Percentiles rank a stretch among this genome's conserved stretches.
phyloP scores from a whole-genome alignment of 2,888 invertebrate genomes.

The Eudasyphora cyanicolor region DNA sequence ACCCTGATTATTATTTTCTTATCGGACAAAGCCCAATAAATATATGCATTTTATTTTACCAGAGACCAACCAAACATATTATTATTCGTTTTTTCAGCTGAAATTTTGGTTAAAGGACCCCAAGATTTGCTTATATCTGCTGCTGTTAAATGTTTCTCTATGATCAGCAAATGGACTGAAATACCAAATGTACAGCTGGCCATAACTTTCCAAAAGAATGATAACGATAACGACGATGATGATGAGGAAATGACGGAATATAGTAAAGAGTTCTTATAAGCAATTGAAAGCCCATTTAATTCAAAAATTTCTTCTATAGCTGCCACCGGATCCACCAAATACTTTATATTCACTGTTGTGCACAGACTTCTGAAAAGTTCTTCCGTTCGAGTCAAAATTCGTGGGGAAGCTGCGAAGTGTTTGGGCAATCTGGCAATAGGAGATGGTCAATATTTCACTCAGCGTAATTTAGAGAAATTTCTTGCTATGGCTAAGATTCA shows the following conservation, averaged over 20 bases:
- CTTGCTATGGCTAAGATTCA: conserved; percentile 89
- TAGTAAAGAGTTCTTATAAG: conserved; percentile 68
- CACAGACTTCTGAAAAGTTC: conserved; percentile 87
- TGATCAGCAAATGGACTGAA: conserved; percentile 85
- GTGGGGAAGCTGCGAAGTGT: conserved; percentile 88
- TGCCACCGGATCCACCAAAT: conserved; percentile 83
- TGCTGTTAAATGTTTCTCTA: conserved; percentile 86
- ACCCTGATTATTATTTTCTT: no score
- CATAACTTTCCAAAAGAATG: conserved; percentile 71
- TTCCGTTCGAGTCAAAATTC: conserved; percentile 86
- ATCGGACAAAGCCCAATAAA: no score
- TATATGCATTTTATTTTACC: no score
- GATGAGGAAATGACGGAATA: conserved; percentile 68
- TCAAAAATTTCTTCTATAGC: conserved; percentile 59
- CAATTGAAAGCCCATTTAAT: neutral
- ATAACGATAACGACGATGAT: conserved; percentile 71
- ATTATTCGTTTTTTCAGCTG: no score
- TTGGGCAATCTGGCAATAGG: conserved; percentile 91
- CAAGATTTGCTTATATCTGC: conserved; percentile 83
- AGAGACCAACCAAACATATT: no score
- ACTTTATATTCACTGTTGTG: conserved; percentile 85
- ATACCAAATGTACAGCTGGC: conserved; percentile 83
- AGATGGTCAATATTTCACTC: conserved; percentile 87
- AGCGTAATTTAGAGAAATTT: conserved; percentile 87
- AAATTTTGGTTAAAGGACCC: conserved; percentile 45